A percentile compares a stretch with the other conserved stretches of the same genome.
These are phyloP conservation scores for Eubasilissa regina DNA, from an alignment of 1,140 invertebrate genomes.

Conservation along the genomic window DNA sequence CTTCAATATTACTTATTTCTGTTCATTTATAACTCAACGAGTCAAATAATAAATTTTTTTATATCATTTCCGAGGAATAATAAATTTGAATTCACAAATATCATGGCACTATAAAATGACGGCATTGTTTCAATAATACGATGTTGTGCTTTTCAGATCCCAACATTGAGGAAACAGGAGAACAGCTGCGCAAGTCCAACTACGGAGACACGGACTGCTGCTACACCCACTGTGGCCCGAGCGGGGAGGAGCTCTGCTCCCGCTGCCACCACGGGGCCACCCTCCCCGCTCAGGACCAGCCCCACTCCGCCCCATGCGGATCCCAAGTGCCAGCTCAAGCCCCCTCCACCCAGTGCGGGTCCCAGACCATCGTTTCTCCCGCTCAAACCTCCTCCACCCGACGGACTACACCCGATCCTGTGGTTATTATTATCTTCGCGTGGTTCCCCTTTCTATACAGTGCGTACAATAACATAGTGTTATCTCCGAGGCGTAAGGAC, in stretches of 20 bases:
- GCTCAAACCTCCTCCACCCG: not conserved
- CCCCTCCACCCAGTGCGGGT: constrained; percentile 24
- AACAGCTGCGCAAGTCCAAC: constrained; percentile 72
- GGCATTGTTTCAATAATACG: no score
- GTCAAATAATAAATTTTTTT: no score
- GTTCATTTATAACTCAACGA: no score
- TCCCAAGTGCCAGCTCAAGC: not conserved
- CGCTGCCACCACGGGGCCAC: constrained; percentile 31
- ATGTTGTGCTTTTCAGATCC: constrained; percentile 71
- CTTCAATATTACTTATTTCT: no score
- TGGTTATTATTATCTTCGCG: not conserved
- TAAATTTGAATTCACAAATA: no score
- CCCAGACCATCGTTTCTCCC: not conserved
- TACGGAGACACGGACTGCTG: constrained; percentile 74
- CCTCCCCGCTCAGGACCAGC: constrained; percentile 42
- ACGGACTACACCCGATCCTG: not conserved
- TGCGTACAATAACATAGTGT: constrained; percentile 55
- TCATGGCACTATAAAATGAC: no score
- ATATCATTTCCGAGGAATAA: no score
- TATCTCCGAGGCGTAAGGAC: constrained; percentile 41
- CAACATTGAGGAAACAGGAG: constrained; percentile 75
- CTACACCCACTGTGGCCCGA: constrained; percentile 71
- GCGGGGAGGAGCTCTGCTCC: constrained; percentile 62
- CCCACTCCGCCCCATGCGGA: constrained; percentile 42
- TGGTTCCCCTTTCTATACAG: constrained; percentile 44